phyloP scores from a whole-genome alignment of 2,113 vertebrate genomes.

The Phaethornis superciliosus region DNA sequence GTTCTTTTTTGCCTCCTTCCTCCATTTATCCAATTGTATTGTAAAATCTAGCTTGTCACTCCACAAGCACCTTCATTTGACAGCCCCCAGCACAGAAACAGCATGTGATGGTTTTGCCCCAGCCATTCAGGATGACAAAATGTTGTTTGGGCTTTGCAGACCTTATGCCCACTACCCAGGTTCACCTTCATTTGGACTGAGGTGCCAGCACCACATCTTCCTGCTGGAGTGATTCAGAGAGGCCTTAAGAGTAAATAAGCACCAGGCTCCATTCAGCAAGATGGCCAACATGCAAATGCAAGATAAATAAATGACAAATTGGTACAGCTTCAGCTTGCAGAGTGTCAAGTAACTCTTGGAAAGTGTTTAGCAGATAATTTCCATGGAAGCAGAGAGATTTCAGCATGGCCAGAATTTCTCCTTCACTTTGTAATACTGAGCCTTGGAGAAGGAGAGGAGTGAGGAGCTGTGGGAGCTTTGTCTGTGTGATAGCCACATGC shows the following conservation, averaged over 20 bases:
- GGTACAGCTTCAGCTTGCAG: slow-evolving; percentile 22
- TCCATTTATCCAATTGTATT: not conserved
- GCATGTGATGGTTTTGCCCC: not conserved
- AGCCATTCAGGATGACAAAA: not conserved
- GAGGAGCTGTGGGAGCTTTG: not conserved
- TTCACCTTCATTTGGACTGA: not conserved
- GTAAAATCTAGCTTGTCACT: not conserved
- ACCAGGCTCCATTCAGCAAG: not conserved
- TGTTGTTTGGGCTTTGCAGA: not conserved
- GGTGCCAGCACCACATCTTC: not conserved
- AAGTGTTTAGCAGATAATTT: not conserved
- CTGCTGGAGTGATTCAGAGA: not conserved
- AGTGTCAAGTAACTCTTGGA: slow-evolving; percentile 8
- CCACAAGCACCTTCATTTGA: not conserved
- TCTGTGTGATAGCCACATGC: not conserved
- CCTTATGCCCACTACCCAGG: not conserved
- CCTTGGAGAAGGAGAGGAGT: not conserved
- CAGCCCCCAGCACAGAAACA: not conserved
- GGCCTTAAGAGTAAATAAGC: not conserved
- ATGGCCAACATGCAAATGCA: slow-evolving; percentile 24
- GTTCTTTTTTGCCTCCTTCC: not conserved
- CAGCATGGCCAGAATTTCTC: not conserved
- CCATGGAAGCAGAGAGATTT: not conserved
- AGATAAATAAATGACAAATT: slow-evolving; percentile 44
- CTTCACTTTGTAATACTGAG: not conserved